A percentile compares a stretch with the other conserved stretches of the same genome.
Evolutionary conservation across 2,113 vertebrate species (phyloP).

Genomic region (Ursus arctos): DNA sequence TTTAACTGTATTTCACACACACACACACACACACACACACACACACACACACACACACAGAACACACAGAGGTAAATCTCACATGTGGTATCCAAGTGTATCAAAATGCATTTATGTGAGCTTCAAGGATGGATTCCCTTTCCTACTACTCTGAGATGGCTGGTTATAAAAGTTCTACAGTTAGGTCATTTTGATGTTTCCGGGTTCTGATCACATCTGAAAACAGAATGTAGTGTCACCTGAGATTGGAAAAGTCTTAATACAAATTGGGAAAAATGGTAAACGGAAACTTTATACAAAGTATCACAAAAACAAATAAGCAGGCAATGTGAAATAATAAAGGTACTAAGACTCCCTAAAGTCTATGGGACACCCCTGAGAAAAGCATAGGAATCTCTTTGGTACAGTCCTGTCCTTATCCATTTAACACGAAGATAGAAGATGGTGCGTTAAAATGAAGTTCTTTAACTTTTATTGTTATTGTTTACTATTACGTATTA

Average conservation of each 20-base stretch:
- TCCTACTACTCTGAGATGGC: neutral
- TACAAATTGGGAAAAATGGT: neutral
- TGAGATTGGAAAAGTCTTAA: neutral
- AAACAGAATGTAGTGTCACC: neutral
- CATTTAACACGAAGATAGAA: neutral
- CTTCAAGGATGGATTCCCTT: neutral
- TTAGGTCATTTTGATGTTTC: neutral
- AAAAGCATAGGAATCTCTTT: neutral
- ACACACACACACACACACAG: neutral
- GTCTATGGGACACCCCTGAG: neutral
- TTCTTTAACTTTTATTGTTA: neutral
- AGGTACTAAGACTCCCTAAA: neutral
- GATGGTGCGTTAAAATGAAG: neutral
- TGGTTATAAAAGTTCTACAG: neutral
- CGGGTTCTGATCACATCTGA: neutral
- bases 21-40: too few species aligned
- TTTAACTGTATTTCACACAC: neutral
- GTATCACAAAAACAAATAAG: neutral
- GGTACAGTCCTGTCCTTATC: neutral
- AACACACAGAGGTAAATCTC: neutral
- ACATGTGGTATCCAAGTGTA: neutral
- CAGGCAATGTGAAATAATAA: neutral
- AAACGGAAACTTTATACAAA: neutral
- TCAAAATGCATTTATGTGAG: neutral
- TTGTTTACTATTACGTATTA: neutral